phyloP scores from a whole-genome alignment of 2,888 invertebrate species.

The Harpalus rubripes region DNA sequence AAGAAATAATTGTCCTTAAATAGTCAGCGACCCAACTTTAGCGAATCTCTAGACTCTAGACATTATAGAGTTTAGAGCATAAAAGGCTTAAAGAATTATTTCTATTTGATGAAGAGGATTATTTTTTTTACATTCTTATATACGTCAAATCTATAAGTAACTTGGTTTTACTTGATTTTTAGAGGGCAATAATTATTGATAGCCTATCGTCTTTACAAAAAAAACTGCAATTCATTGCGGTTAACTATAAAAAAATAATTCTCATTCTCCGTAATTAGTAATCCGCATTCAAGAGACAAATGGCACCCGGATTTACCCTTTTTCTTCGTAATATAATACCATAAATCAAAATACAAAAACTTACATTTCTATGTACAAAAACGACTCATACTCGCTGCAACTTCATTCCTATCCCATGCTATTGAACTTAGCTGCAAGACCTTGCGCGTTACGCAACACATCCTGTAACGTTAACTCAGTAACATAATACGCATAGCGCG shows the following conservation, averaged over 20 bases:
- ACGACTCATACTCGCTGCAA: constrained; percentile 17
- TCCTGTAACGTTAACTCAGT: constrained; percentile 55
- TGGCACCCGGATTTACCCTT: constrained; percentile 31
- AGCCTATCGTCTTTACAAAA: too few relatives aligned
- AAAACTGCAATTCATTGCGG: too few relatives aligned
- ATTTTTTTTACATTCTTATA: too few relatives aligned
- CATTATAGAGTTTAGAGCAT: too few relatives aligned
- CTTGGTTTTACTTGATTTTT: too few relatives aligned
- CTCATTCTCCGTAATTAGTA: not conserved
- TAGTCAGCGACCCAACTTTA: too few relatives aligned
- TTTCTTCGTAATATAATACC: constrained; percentile 33
- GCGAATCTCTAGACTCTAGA: too few relatives aligned
- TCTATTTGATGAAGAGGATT: too few relatives aligned
- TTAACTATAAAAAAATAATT: not conserved
- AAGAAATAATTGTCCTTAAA: too few relatives aligned
- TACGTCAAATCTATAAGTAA: too few relatives aligned
- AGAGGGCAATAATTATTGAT: too few relatives aligned
- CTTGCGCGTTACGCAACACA: constrained; percentile 47
- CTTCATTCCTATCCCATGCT: constrained; percentile 28
- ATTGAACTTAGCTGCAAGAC: constrained; percentile 46
- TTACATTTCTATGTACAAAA: constrained; percentile 21
- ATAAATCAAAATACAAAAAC: constrained; percentile 51
- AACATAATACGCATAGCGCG: constrained; percentile 52
- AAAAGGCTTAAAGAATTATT: too few relatives aligned
- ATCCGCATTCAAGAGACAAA: constrained; percentile 11